Base-by-base conservation (phyloP, 2,888 invertebrate species). In the Spodoptera littoralis region DNA sequence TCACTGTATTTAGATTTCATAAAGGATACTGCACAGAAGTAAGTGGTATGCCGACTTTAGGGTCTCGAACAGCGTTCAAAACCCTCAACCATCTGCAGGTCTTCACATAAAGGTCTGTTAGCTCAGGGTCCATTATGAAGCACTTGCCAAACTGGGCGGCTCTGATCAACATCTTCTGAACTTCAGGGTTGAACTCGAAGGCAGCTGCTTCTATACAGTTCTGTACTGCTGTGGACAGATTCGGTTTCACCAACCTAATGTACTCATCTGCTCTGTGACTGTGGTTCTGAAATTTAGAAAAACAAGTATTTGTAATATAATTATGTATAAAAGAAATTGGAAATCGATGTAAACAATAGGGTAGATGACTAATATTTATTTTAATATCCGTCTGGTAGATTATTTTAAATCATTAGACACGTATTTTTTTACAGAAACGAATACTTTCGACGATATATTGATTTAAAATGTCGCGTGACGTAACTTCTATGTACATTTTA, bases 131-230 rank as follows among this genome's bases (percentile, higher is more conserved):
- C 36, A 96, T 95, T 55, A 98, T 95, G 87, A 99, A 99, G 56
- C 98, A 97, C 92, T 99, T 99, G 8, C 99, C 99, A 93, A 99
- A 99, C 86, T 98, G 98, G 0, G 99, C 99, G 11, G 99, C 98
- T 84, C 97, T 95, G 65, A 99, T 96, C 12, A 99, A 94, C 94
- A 97, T 96, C 90, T 98, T 99, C 91, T 99, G 99, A 0, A 97
- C 97, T 49, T 97, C 96, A 0, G 98, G 95, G 83, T 97, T 96
- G 90, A 98, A 98, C 88, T 99, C 99, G 88, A 97, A 98, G 4
- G 98, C 97, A 0, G 99, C 99, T 0, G 99, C 99, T 84, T 98
- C 97, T 59, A 99, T 97, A 85, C 99, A 99, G 85, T 98, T 97
- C 70, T 96, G 96, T 0, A 99, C 98, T 0, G 99, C 99, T 51